These are phyloP conservation scores for Acanthisitta chloris DNA, from an alignment of 2,113 vertebrate species.

Conservation along the genomic window DNA sequence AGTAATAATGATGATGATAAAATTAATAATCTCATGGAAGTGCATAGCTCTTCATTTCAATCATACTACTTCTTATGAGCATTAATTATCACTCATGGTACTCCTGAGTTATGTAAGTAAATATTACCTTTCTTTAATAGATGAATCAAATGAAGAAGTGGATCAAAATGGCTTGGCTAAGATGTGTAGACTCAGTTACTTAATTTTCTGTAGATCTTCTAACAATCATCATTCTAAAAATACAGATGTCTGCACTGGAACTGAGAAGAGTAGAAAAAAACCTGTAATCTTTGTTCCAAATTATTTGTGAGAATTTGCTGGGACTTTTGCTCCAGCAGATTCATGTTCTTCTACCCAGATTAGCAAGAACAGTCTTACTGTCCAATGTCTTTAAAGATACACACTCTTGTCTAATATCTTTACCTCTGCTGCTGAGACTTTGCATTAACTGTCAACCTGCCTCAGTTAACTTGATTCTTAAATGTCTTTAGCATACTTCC, in stretches of 20 bases:
- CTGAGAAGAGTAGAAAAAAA: not conserved
- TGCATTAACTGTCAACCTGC: not conserved
- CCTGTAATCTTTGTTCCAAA: not conserved
- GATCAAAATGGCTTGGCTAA: slow-evolving; percentile 6
- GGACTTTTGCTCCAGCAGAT: not conserved
- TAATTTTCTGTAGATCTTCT: not conserved
- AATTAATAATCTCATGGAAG: slow-evolving; percentile 45
- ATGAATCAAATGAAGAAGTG: not conserved
- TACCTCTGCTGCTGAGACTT: not conserved
- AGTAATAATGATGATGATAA: slow-evolving; percentile 11
- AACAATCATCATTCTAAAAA: not conserved
- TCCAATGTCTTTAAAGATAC: not conserved
- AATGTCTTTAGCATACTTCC: not conserved
- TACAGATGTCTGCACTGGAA: not conserved
- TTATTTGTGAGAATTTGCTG: not conserved
- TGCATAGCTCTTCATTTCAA: slow-evolving; percentile 4
- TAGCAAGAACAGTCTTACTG: not conserved
- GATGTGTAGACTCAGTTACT: not conserved
- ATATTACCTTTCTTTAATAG: slow-evolving; percentile 21
- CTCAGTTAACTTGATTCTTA: not conserved
- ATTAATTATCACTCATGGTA: slow-evolving; percentile 1
- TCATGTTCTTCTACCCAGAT: not conserved
- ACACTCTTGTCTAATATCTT: not conserved
- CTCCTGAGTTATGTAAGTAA: slow-evolving; percentile 36
- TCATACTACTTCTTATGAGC: not conserved